Base-by-base conservation (phyloP, 1,140 invertebrate species). In the Coelopa frigida region DNA sequence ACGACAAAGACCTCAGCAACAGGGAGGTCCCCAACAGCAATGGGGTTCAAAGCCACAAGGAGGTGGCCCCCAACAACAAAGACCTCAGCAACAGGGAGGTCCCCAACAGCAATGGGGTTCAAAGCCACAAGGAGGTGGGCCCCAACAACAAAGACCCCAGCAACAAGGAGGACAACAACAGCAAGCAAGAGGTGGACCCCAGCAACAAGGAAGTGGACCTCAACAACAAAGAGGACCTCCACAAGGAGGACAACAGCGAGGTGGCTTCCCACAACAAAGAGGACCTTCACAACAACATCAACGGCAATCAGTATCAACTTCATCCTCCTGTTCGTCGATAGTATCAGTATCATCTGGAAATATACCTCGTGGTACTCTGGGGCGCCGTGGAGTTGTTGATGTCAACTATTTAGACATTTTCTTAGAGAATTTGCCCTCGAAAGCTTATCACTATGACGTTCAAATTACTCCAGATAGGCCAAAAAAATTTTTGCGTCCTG, bases 331-430 rank as follows among this genome's bases (percentile, higher is more conserved):
- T n/a, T n/a, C n/a, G n/a, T n/a, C n/a, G 24, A 12, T 11, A 18
- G 12, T 24, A n/a, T 6, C 26, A 21, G 10, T 24, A 8, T 31
- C n/a, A 4, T 15, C 33, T 26, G 33, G 14, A 6, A 48, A 59
- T 3, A 53, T 55, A 22, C 35, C n/a, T 22, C 57, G 61, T 4
- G 78, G 76, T 2, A 74, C 58, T 0, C 3, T 26, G 22, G 80
- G 79, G 0, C 46, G 42, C 44, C 47, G 10, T 8, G 75, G 76
- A 15, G 14, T 27, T 22, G 69, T 82, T 1, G 69, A 72, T 46
- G 73, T 74, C 0, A 84, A 84, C 54, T 76, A 82, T 71, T 58
- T 82, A 10, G 18, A 54, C 20, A 52, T 83, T 0, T 56, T 63
- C 14, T 59, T 83, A 24, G 18, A 26, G 0, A 57, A 68, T 32